Evolutionary conservation across 2,113 vertebrate species (phyloP).

Genomic region (Mungos mungo): DNA sequence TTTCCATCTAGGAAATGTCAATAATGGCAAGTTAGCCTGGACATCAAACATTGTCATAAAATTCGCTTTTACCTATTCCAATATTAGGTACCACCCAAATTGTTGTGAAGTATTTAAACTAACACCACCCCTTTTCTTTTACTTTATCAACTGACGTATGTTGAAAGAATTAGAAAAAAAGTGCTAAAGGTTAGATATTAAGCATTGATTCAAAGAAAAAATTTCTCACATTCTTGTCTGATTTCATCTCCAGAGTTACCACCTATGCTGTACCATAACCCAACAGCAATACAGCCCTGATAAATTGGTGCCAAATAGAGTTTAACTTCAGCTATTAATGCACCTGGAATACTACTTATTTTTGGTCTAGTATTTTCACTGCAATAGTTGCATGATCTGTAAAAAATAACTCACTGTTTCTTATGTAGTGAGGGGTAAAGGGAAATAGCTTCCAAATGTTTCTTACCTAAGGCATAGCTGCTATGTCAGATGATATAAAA

Average conservation of each 20-base stretch:
- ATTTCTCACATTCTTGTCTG: background rate
- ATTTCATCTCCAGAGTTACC: background rate
- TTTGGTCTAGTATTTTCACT: background rate
- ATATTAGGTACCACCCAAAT: background rate
- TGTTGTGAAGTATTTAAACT: background rate
- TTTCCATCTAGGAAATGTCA: background rate
- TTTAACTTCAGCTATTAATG: background rate
- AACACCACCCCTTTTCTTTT: background rate
- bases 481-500: background rate
- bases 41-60: background rate
- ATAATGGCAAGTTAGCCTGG: background rate
- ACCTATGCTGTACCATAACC: background rate
- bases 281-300: background rate
- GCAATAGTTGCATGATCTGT: background rate
- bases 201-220: background rate
- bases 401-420: background rate
- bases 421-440: background rate
- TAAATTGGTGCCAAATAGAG: background rate
- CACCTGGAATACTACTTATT: background rate
- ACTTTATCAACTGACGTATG: background rate
- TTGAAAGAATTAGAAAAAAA: background rate
- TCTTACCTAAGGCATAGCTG: background rate
- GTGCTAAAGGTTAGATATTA: background rate
- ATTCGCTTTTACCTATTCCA: background rate
- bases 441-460: background rate